Percentiles rank a stretch among this genome's conserved stretches.
Conservation (phyloP, 2,797 vertebrate genomes). For the Ibycter americanus region DNA sequence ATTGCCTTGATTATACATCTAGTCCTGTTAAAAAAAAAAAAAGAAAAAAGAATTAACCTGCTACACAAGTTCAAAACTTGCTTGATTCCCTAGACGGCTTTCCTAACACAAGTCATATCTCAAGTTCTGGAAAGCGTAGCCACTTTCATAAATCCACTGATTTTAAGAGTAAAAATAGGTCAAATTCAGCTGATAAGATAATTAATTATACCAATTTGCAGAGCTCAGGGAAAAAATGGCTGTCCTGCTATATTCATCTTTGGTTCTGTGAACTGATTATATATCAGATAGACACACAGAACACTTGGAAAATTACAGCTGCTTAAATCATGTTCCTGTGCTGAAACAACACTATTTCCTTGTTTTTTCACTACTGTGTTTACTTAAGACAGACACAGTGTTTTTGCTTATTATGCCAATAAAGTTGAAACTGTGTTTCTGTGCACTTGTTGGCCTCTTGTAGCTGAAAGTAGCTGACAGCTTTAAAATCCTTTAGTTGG, state of each 20-base stretch:
- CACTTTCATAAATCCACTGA: background rate
- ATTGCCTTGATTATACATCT: background rate
- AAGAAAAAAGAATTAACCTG: background rate
- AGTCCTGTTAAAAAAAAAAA: background rate
- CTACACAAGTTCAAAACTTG: background rate
- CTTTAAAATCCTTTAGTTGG: slow-evolving; percentile 30
- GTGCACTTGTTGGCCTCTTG: background rate
- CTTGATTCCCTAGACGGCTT: background rate
- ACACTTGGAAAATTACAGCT: background rate
- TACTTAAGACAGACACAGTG: background rate
- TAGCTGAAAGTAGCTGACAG: slow-evolving; percentile 9
- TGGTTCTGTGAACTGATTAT: background rate
- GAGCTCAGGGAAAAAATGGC: background rate
- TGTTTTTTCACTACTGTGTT: slow-evolving; percentile 5
- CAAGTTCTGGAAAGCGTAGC: background rate
- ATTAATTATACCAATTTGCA: background rate
- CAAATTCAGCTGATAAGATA: background rate
- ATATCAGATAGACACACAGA: background rate
- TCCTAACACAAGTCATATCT: background rate
- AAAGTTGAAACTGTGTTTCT: background rate
- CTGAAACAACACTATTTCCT: background rate
- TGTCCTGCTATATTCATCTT: background rate
- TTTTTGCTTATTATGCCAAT: slow-evolving; percentile 6
- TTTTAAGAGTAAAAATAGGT: background rate
- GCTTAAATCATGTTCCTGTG: background rate